Conservation (phyloP, 2,797 vertebrate genomes). For the Poecile montanus region DNA sequence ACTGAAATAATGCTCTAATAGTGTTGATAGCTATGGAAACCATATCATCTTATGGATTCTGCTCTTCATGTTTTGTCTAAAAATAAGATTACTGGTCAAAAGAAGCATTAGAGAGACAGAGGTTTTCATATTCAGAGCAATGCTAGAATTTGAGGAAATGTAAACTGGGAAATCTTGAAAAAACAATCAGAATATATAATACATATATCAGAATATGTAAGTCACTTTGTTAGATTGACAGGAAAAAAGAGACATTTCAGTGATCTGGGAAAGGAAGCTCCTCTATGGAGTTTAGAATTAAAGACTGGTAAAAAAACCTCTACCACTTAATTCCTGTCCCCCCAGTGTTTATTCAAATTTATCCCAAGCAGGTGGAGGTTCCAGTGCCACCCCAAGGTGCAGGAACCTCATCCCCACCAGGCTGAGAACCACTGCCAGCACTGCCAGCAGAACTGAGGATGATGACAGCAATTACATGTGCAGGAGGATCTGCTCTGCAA, state of each 20-base stretch:
- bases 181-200: background rate
- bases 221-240: background rate
- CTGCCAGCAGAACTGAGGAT: background rate
- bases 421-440: background rate
- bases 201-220: background rate
- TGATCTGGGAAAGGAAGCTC: background rate
- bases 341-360: background rate
- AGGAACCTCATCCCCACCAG: background rate
- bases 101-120: background rate
- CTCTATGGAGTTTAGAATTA: background rate
- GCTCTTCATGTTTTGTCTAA: background rate
- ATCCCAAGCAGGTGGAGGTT: background rate
- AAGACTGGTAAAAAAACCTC: background rate
- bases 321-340: background rate
- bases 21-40: background rate
- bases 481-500: background rate
- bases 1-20: slow-evolving; percentile 1
- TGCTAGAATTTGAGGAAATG: background rate
- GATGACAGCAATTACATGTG: background rate
- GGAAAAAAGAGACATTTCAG: background rate
- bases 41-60: background rate
- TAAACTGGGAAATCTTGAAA: background rate
- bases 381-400: background rate
- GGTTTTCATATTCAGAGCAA: background rate
- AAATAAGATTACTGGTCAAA: background rate